Base-by-base conservation (phyloP, 1,140 invertebrate species). In the Brachionus calyciflorus region DNA sequence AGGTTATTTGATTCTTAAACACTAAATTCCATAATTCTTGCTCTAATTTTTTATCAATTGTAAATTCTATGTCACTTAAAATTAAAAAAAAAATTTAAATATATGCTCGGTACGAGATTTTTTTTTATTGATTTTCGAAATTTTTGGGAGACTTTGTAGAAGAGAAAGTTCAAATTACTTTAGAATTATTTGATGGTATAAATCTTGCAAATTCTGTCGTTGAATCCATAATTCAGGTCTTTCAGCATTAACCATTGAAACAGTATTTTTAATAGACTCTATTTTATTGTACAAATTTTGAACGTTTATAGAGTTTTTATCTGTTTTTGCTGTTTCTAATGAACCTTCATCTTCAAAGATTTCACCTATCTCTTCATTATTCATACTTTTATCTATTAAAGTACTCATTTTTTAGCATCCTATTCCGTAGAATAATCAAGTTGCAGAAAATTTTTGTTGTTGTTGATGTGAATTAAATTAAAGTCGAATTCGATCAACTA, bases 11-110 rank as follows among this genome's bases (percentile, higher is more conserved):
- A 21, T 55, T 76, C 49, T 76, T 76, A 30, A 76, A 76, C 3
- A 76, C 49, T 19, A 76, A 46, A 24, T 55, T 76, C 73, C 73
- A 76, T 14, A 76, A 24, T 2, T 76, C 73, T 41, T 76, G 73
- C 33, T 76, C 73, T 0, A 76, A 1, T 48, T 55, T 55, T 37
- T 76, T 76, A 24, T 76, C 73, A 19, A 76, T 41, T 3, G 73
- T 55, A 30, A 57, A 76, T 21, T 60, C 55, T 17, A 76, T 19
- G 40, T 76, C 73, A 12, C 49, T 55, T 1, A 55, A 51, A 10
- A 40, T 19, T 33, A 24, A 51, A 21, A 37, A 2, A 40, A 19
- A 49, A 17, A 7, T 49, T 49, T 26, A 21, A 24, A 51, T 21
- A 24, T 21, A 7, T 7, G 0, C 3, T 7, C 7, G 24, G 1